Conservation (phyloP, 2,113 vertebrate genomes). For the Oryzias curvinotus region DNA sequence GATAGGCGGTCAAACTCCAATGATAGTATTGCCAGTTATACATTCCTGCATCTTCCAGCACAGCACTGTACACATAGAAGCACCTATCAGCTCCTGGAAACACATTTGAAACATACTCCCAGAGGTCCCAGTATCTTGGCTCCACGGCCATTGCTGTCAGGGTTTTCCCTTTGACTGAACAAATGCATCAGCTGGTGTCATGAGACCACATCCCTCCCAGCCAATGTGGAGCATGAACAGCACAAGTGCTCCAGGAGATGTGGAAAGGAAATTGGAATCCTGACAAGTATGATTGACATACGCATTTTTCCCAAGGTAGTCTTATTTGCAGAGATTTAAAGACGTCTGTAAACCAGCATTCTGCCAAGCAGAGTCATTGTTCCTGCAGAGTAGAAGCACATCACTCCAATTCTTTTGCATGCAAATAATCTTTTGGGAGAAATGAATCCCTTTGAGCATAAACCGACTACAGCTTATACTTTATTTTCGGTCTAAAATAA, state of each 20-base stretch:
- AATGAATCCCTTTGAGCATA: constrained; percentile 64
- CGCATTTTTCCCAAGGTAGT: constrained; percentile 68
- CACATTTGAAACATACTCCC: constrained; percentile 64
- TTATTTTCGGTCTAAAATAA: constrained; percentile 69
- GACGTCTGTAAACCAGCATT: constrained; percentile 61
- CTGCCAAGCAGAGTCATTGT: constrained; percentile 64
- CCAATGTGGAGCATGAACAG: constrained; percentile 51
- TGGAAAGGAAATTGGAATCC: constrained; percentile 72
- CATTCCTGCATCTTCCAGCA: constrained; percentile 38
- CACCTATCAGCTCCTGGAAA: constrained; percentile 68
- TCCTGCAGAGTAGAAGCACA: constrained; percentile 60
- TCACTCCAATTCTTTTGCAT: constrained; percentile 53
- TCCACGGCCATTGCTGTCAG: constrained; percentile 66
- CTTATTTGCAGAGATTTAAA: constrained; percentile 72
- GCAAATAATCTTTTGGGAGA: constrained; percentile 68
- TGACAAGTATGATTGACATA: constrained; percentile 74
- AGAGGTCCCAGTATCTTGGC: constrained; percentile 58
- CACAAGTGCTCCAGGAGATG: constrained; percentile 56
- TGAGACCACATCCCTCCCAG: constrained; percentile 64
- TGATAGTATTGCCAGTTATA: constrained; percentile 34
- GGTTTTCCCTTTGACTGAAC: constrained; percentile 65
- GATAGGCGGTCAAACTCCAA: constrained; percentile 17
- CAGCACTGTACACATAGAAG: constrained; percentile 27
- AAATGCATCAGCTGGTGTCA: constrained; percentile 71
- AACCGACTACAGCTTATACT: constrained; percentile 60